phyloP scores from a whole-genome alignment of 2,888 invertebrate species.

The Sipha maydis region DNA sequence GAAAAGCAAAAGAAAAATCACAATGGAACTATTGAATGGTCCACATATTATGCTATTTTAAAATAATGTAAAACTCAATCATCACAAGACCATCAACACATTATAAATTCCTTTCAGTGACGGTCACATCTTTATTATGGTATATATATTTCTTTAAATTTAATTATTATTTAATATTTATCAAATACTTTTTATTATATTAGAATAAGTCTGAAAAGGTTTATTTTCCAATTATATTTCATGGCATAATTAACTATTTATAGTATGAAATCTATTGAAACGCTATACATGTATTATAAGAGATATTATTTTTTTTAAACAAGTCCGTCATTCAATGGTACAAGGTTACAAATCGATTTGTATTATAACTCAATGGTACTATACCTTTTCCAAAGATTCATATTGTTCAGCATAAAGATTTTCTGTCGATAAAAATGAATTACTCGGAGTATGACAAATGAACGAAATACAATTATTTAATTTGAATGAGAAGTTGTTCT shows the following conservation, averaged over 20 bases:
- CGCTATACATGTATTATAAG: neutral
- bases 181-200: neutral
- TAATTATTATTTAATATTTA: neutral
- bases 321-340: slow-evolving; percentile 27
- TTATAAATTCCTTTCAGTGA: neutral
- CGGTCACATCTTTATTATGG: neutral
- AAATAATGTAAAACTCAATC: no score
- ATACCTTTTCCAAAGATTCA: slow-evolving; percentile 7
- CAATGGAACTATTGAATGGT: no score
- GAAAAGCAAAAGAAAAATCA: no score
- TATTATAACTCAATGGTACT: neutral
- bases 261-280: neutral
- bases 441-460: slow-evolving; percentile 16
- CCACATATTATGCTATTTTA: no score
- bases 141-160: neutral
- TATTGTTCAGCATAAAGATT: slow-evolving; percentile 26
- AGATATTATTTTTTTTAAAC: neutral
- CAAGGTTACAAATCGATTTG: slow-evolving; percentile 27
- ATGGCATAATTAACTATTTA: neutral
- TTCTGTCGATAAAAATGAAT: slow-evolving; percentile 12
- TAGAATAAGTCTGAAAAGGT: neutral
- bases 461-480: slow-evolving; percentile 6
- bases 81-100: no score
- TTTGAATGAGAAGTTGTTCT: neutral
- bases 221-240: neutral